These are phyloP conservation scores for Ochropleura plecta DNA, from an alignment of 2,888 invertebrate genomes.

Conservation along the genomic window DNA sequence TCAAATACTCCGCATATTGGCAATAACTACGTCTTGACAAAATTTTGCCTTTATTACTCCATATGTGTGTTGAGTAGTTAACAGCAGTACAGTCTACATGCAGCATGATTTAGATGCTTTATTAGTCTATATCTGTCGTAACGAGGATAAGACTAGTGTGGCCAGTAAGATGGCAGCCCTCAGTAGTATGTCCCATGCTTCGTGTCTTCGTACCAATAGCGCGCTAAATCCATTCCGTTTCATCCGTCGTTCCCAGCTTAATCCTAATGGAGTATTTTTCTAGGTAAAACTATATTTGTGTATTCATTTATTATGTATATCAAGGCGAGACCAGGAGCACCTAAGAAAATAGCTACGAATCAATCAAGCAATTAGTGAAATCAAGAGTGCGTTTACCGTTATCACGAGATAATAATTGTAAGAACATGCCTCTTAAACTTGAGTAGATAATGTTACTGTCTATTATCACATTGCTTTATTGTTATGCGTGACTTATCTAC, in stretches of 20 bases:
- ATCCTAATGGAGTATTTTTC: constrained; percentile 44
- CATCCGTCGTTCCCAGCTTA: constrained; percentile 51
- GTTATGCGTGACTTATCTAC: constrained; percentile 19
- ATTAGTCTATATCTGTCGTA: constrained; percentile 11
- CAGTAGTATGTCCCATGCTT: constrained; percentile 56
- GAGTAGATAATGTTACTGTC: background rate
- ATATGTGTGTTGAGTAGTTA: constrained; percentile 17
- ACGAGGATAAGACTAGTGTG: constrained; percentile 14
- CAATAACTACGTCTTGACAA: constrained; percentile 16
- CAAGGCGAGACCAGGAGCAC: background rate
- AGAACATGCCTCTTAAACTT: background rate
- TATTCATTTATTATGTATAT: constrained; percentile 32
- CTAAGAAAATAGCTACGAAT: background rate
- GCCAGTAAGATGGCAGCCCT: constrained; percentile 61
- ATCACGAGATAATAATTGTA: background rate
- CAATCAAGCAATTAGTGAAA: too few relatives aligned
- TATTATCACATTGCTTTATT: constrained; percentile 1
- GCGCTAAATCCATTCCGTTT: constrained; percentile 42
- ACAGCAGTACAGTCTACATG: constrained; percentile 15
- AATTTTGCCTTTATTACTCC: constrained; percentile 12
- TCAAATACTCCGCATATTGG: constrained; percentile 23
- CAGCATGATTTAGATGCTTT: constrained; percentile 29
- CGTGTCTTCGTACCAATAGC: constrained; percentile 54
- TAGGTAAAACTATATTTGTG: constrained; percentile 29
- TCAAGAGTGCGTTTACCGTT: background rate